Evolutionary conservation across 1,140 invertebrate genomes (phyloP).

Genomic region (Tetramorium alpestre): DNA sequence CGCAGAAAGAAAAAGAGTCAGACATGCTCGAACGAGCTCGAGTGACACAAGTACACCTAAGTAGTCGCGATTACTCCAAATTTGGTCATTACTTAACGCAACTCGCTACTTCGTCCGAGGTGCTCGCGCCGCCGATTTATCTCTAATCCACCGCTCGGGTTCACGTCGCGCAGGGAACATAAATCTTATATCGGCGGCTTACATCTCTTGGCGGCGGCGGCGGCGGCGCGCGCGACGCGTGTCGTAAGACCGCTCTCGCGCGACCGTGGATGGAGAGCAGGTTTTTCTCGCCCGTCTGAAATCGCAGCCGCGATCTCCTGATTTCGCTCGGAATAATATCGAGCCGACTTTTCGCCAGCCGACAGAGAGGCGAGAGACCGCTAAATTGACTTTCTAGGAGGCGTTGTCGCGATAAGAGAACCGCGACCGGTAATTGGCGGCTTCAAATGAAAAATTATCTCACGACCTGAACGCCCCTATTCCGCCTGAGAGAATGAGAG

Average conservation of each 20-base stretch:
- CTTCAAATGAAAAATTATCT: constrained; percentile 59
- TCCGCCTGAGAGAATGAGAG: constrained; percentile 26
- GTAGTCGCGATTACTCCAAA: constrained; percentile 64
- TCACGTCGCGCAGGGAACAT: constrained; percentile 58
- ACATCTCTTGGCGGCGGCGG: constrained; percentile 55
- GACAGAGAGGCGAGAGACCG: constrained; percentile 42
- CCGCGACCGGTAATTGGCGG: constrained; percentile 67
- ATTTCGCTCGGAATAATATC: constrained; percentile 66
- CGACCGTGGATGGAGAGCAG: constrained; percentile 67
- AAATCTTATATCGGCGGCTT: constrained; percentile 73
- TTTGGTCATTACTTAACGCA: constrained; percentile 69
- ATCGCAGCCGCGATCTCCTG: constrained; percentile 52
- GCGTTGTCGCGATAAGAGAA: constrained; percentile 61
- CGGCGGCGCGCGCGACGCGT: constrained; percentile 70
- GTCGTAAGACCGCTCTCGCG: constrained; percentile 65
- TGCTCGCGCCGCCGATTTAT: constrained; percentile 68
- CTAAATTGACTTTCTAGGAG: constrained; percentile 71
- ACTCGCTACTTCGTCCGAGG: constrained; percentile 25
- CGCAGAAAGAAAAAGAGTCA: background rate
- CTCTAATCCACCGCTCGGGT: constrained; percentile 61
- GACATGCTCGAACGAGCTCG: background rate
- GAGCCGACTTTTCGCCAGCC: constrained; percentile 49
- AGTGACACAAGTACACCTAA: constrained; percentile 21
- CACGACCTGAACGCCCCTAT: constrained; percentile 62
- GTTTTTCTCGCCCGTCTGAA: constrained; percentile 60